Conservation (phyloP, 2,888 invertebrate genomes). For the Hyposoter dolosus region DNA sequence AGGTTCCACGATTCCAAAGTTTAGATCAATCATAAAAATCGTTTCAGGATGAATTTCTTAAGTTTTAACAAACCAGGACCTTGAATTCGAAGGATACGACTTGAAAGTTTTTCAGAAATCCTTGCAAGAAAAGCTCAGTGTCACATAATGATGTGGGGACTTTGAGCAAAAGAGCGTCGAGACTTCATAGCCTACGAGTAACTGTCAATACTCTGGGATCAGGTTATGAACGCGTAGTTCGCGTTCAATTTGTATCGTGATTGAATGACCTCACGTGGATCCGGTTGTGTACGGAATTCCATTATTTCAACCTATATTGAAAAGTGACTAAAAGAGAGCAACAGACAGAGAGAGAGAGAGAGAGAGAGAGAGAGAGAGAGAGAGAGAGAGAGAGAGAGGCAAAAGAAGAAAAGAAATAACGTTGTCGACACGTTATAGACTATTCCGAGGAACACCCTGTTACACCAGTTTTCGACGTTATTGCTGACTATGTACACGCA, state of each 20-base stretch:
- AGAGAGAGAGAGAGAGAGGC: background rate
- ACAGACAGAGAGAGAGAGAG: background rate
- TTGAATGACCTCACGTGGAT: slow-evolving; percentile 54
- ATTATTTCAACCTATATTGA: slow-evolving; percentile 62
- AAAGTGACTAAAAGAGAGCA: slow-evolving; percentile 1
- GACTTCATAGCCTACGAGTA: background rate
- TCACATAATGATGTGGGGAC: background rate
- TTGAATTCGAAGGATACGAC: background rate
- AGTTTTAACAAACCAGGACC: background rate
- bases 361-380: slow-evolving; percentile 4
- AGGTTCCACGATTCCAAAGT: background rate
- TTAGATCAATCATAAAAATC: background rate
- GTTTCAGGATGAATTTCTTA: background rate
- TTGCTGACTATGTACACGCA: slow-evolving; percentile 45
- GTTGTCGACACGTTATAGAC: slow-evolving; percentile 66
- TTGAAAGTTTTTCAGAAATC: background rate
- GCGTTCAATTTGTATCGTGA: slow-evolving; percentile 48
- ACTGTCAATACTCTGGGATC: background rate
- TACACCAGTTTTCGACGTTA: slow-evolving; percentile 65
- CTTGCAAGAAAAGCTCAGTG: background rate
- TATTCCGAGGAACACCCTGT: slow-evolving; percentile 64
- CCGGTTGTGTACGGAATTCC: slow-evolving; percentile 63
- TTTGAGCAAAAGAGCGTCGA: background rate
- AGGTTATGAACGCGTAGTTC: background rate
- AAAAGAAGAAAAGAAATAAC: slow-evolving; percentile 37